Percentiles rank a stretch among this genome's conserved stretches.
Evolutionary conservation across 2,888 invertebrate genomes (phyloP).

Genomic region (Atrina japonica): DNA sequence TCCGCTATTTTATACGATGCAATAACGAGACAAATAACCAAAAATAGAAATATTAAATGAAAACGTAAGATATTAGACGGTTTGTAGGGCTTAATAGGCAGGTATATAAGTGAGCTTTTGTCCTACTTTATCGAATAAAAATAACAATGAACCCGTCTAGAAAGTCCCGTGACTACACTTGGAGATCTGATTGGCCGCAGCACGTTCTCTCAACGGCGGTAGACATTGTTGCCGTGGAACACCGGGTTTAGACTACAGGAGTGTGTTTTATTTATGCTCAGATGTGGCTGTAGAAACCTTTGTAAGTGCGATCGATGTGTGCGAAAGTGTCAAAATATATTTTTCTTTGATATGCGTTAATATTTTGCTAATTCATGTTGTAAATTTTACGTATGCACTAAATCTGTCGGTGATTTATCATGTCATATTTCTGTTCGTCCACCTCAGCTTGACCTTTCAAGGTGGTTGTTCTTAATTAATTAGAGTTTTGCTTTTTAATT

Average conservation of each 20-base stretch:
- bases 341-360: neutral
- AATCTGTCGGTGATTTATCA: neutral
- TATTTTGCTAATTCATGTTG: neutral
- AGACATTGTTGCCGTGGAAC: constrained; percentile 56
- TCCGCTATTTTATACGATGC: no score
- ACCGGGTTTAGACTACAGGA: constrained; percentile 39
- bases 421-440: constrained; percentile 8
- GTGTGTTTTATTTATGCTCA: constrained; percentile 38
- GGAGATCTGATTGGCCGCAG: constrained; percentile 61
- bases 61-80: no score
- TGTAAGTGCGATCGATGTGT: constrained; percentile 44
- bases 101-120: no score
- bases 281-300: constrained; percentile 51
- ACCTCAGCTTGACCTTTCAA: constrained; percentile 19
- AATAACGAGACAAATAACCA: no score
- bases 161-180: constrained; percentile 53
- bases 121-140: no score
- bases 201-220: constrained; percentile 42
- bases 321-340: neutral
- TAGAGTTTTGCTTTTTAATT: no score
- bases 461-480: constrained; percentile 11
- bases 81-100: no score
- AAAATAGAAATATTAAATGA: no score
- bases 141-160: constrained; percentile 1
- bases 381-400: constrained; percentile 13